Percentiles rank a stretch among this genome's conserved stretches.
phyloP scores from a whole-genome alignment of 2,888 invertebrate species.

The Epinotia bilunana region DNA sequence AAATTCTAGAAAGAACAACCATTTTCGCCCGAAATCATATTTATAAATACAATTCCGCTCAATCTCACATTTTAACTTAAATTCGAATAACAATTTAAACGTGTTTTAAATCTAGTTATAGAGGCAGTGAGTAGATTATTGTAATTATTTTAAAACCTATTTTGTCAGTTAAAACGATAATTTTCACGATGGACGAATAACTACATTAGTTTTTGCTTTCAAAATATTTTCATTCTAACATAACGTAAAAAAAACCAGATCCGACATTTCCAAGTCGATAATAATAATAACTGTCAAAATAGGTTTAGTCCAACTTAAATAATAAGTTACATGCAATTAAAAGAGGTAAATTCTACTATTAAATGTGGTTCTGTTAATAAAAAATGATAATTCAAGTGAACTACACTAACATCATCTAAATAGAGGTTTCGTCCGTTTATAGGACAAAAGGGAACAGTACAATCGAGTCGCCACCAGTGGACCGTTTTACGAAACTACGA shows the following conservation, averaged over 20 bases:
- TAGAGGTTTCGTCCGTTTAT: neutral
- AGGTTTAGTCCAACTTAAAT: constrained; percentile 3
- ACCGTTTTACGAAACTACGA: too few species aligned
- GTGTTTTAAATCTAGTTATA: constrained; percentile 29
- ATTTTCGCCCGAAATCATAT: neutral
- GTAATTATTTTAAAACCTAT: neutral
- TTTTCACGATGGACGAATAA: neutral
- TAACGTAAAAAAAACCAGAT: neutral
- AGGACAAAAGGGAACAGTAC: neutral
- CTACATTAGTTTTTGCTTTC: neutral
- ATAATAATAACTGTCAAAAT: constrained; percentile 21
- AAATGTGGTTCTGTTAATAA: constrained; percentile 11
- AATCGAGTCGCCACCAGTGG: neutral
- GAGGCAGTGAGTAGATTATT: constrained; percentile 39
- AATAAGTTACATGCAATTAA: constrained; percentile 30
- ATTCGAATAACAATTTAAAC: constrained; percentile 9
- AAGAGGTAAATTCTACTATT: constrained; percentile 12
- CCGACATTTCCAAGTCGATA: neutral
- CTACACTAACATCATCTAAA: constrained; percentile 4
- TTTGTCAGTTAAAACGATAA: constrained; percentile 9
- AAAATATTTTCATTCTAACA: neutral
- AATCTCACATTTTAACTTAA: neutral
- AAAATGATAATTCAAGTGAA: neutral
- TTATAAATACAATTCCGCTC: neutral
- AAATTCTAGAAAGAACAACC: neutral